phyloP scores from a whole-genome alignment of 2,797 vertebrate genomes.

The Eidolon dupreanum region DNA sequence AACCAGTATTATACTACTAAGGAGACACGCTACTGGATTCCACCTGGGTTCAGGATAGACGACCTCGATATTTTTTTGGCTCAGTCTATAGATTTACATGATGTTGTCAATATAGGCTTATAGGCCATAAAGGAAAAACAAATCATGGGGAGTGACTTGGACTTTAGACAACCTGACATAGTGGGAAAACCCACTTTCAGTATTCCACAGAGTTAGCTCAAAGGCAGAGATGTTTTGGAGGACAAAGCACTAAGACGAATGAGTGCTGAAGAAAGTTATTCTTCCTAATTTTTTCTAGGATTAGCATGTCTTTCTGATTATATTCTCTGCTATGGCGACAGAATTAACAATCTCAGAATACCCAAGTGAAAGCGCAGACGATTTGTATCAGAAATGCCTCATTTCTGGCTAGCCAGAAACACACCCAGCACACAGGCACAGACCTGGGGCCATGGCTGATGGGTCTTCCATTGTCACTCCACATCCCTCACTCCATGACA shows the following conservation, averaged over 20 bases:
- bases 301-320: slow-evolving; percentile 24
- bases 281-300: slow-evolving; percentile 16
- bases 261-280: neutral
- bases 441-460: neutral
- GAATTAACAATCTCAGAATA: slow-evolving; percentile 12
- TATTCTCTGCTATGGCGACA: neutral
- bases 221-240: neutral
- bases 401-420: neutral
- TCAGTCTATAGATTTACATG: neutral
- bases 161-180: neutral
- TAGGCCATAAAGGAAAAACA: neutral
- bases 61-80: neutral
- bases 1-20: neutral
- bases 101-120: neutral
- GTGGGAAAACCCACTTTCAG: neutral
- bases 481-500: neutral
- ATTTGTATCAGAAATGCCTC: neutral
- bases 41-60: neutral
- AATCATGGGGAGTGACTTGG: neutral
- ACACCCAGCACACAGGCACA: neutral
- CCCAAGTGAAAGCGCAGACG: neutral
- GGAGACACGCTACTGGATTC: neutral
- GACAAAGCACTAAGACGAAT: slow-evolving; percentile 19
- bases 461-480: neutral
- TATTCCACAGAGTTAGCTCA: neutral